Evolutionary conservation across 1,140 invertebrate species (phyloP).

Genomic region (Dysdera silvatica): DNA sequence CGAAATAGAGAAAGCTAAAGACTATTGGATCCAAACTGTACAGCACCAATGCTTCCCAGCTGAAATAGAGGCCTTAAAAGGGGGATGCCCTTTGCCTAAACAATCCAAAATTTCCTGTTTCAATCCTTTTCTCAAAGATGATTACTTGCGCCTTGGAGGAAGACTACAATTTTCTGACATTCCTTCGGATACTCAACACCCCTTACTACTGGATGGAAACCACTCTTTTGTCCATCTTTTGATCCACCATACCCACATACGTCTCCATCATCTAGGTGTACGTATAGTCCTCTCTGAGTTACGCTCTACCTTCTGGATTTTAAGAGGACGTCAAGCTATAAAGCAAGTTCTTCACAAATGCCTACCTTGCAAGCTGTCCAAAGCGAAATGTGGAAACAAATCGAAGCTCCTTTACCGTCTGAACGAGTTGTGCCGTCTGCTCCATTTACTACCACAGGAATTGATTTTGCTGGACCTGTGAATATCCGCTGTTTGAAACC

Average conservation of each 20-base stretch:
- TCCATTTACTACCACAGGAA: background rate
- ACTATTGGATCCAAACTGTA: background rate
- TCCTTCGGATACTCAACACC: background rate
- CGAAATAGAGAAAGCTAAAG: background rate
- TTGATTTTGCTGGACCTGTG: conserved; percentile 2
- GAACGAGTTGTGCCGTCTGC: background rate
- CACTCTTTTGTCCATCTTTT: too few relatives aligned
- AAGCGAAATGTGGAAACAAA: background rate
- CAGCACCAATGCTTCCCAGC: too few relatives aligned
- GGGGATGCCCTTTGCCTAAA: too few relatives aligned
- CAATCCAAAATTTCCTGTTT: too few relatives aligned
- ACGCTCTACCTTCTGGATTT: background rate
- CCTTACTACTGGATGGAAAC: background rate
- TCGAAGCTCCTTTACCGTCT: background rate
- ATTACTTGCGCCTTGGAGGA: background rate
- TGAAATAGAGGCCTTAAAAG: too few relatives aligned
- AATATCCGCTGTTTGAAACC: background rate
- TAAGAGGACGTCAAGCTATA: background rate
- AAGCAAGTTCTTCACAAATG: background rate
- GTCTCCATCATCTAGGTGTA: conserved; percentile 4
- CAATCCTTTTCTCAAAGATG: too few relatives aligned
- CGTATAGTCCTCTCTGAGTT: background rate
- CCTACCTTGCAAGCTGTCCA: background rate
- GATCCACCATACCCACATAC: too few relatives aligned
- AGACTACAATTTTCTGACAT: background rate